Percentiles rank a stretch among this genome's conserved stretches.
phyloP scores from a whole-genome alignment of 2,797 vertebrate species.

The Sciurus vulgaris region DNA sequence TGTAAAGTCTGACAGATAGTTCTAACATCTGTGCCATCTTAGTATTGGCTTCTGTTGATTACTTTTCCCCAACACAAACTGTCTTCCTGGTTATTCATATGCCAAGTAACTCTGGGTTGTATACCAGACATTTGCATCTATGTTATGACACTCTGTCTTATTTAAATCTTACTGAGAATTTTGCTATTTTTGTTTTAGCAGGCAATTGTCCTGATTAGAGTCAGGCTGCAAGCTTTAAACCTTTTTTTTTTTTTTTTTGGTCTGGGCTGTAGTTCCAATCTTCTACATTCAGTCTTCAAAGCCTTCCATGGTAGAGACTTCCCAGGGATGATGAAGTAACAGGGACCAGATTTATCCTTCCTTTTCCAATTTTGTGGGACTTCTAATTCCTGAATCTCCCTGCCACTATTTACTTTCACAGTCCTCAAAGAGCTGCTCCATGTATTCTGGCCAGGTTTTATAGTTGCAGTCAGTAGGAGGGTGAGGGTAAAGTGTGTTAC shows the following conservation, averaged over 20 bases:
- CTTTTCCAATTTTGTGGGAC: neutral
- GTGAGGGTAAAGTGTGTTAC: slow-evolving; percentile 5
- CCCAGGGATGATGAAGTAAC: neutral
- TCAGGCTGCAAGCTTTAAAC: neutral
- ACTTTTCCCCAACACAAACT: neutral
- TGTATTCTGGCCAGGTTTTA: neutral
- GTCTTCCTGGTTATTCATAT: neutral
- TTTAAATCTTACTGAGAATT: neutral
- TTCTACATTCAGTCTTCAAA: neutral
- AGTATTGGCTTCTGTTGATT: neutral
- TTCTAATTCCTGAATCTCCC: neutral
- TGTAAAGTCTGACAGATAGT: neutral
- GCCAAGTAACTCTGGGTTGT: neutral
- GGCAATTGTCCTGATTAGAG: neutral
- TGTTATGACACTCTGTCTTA: neutral
- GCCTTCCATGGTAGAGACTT: neutral
- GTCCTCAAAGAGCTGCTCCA: neutral
- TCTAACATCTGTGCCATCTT: neutral
- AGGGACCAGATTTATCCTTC: neutral
- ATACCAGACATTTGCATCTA: neutral
- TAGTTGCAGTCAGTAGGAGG: neutral
- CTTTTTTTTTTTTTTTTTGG: neutral
- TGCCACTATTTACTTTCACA: neutral
- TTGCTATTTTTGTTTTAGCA: neutral
- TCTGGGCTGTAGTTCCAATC: neutral